Evolutionary conservation across 2,797 vertebrate species (phyloP).

Genomic region (Diplodus sargus): DNA sequence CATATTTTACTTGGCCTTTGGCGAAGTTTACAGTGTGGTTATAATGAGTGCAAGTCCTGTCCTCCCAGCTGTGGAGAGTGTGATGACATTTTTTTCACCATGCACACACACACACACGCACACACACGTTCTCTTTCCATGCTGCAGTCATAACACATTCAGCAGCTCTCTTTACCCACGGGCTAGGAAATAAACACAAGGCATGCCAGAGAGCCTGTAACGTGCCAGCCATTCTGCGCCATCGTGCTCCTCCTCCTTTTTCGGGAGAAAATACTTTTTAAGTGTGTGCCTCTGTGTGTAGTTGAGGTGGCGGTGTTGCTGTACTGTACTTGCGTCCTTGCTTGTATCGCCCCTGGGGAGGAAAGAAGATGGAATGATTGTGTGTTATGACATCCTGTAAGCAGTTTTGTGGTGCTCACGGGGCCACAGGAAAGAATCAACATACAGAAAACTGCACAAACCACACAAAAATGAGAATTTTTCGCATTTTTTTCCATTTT

Average conservation of each 20-base stretch:
- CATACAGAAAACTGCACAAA: not conserved
- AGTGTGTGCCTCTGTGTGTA: slow-evolving; percentile 24
- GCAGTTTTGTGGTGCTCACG: not conserved
- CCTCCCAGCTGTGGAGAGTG: slow-evolving; percentile 66
- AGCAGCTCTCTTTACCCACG: slow-evolving; percentile 49
- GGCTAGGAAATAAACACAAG: slow-evolving; percentile 69
- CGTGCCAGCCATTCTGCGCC: slow-evolving; percentile 49
- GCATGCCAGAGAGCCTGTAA: slow-evolving; percentile 46
- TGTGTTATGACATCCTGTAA: not conserved
- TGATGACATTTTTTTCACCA: slow-evolving; percentile 57
- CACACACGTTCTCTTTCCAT: slow-evolving; percentile 45
- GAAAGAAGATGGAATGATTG: not conserved
- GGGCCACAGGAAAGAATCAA: not conserved
- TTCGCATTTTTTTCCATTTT: not conserved
- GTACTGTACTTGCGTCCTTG: slow-evolving; percentile 17
- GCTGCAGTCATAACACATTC: slow-evolving; percentile 62
- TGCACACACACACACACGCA: not conserved
- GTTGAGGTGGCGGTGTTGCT: slow-evolving; percentile 6
- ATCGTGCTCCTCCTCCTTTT: slow-evolving; percentile 30
- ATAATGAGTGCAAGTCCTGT: slow-evolving; percentile 55
- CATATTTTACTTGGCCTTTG: slow-evolving; percentile 57
- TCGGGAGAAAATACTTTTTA: slow-evolving; percentile 43
- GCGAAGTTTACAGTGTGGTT: slow-evolving; percentile 51
- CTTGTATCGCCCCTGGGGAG: not conserved
- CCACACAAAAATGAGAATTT: not conserved